Evolutionary conservation across 2,797 vertebrate species (phyloP), one percentile per base, ranked within the genome.

Genomic region (Tachyglossus aculeatus): DNA sequence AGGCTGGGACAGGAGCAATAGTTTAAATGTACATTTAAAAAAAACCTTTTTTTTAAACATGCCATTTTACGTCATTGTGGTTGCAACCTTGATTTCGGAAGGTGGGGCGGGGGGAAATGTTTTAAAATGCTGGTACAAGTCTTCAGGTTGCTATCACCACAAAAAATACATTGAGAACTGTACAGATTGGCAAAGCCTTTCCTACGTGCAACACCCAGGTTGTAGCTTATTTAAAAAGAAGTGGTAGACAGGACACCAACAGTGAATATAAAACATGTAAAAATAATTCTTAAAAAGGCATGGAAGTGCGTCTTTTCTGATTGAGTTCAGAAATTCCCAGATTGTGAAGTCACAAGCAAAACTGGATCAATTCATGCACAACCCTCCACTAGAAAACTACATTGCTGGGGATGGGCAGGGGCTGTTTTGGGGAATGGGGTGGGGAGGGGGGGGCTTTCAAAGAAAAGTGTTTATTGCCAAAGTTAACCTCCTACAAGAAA

Each of bases 391-490:
- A 92, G 81, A 92, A 92, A 92, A 90, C 83, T 90, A 86, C 79
- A 85, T 67, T 69, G 81, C 83, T 19, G 16, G 64, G 25, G 2
- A 13, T 5, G 44, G 7, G n/a, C n/a, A n/a, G n/a, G n/a, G n/a
- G n/a, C n/a, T n/a, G n/a, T n/a, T n/a, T n/a, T n/a, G n/a, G n/a
- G n/a, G n/a, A 19, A 21, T 14, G 24, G 37, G 45, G 36, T 21
- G 40, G 15, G 66, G 60, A 47, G 24, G 31, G 64, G 62, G 63
- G 71, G 86, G 66, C 74, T 70, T 51, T 91, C 88, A 86, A 88
- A 92, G 88, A 84, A 88, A 82, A 91, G 88, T 83, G 87, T 77
- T 94, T 94, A 94, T 94, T 94, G 93, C 93, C 91, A 91, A 93
- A 87, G 92, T 90, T 91, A 91, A 91, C 67, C 86, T 89, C 68